A percentile compares a stretch with the other conserved stretches of the same genome.
phyloP scores from a whole-genome alignment of 2,888 invertebrate genomes.

The Tenthredo mesomela region DNA sequence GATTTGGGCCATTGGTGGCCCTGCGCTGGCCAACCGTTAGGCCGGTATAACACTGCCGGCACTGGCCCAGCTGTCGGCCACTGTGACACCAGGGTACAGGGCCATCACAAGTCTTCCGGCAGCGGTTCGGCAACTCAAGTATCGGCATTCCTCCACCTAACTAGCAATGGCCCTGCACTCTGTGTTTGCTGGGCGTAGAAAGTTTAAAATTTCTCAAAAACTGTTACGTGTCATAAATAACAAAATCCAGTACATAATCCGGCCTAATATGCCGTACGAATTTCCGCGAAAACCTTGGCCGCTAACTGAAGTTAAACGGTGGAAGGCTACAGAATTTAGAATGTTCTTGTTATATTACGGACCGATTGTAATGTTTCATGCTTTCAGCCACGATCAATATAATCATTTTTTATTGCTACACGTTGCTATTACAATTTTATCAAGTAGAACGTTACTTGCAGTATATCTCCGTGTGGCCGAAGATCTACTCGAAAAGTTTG shows the following conservation, averaged over 20 bases:
- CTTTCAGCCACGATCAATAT: constrained; percentile 1
- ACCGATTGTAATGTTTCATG: constrained; percentile 1
- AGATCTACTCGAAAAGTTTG: constrained; percentile 9
- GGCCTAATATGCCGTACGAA: constrained; percentile 37
- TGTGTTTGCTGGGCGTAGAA: too few relatives aligned
- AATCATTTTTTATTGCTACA: constrained; percentile 23
- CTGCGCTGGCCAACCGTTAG: too few relatives aligned
- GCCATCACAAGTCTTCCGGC: too few relatives aligned
- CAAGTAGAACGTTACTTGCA: constrained; percentile 25
- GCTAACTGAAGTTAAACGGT: not conserved
- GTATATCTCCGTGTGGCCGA: constrained; percentile 25
- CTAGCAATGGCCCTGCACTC: too few relatives aligned
- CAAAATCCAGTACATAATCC: constrained; percentile 2
- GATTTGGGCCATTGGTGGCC: too few relatives aligned
- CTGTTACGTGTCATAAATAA: constrained; percentile 23
- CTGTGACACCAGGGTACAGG: too few relatives aligned
- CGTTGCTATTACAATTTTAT: constrained; percentile 39
- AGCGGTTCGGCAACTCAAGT: too few relatives aligned
- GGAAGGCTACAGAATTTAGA: constrained; percentile 37
- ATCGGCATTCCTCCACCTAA: too few relatives aligned
- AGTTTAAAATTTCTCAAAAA: constrained; percentile 8
- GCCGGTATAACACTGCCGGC: too few relatives aligned
- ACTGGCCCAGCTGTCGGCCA: too few relatives aligned
- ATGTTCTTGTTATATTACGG: constrained; percentile 39
- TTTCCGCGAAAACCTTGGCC: constrained; percentile 26